phyloP scores from a whole-genome alignment of 92 coral and sea anemone genomes.

The Umimayanthus kanabou region DNA sequence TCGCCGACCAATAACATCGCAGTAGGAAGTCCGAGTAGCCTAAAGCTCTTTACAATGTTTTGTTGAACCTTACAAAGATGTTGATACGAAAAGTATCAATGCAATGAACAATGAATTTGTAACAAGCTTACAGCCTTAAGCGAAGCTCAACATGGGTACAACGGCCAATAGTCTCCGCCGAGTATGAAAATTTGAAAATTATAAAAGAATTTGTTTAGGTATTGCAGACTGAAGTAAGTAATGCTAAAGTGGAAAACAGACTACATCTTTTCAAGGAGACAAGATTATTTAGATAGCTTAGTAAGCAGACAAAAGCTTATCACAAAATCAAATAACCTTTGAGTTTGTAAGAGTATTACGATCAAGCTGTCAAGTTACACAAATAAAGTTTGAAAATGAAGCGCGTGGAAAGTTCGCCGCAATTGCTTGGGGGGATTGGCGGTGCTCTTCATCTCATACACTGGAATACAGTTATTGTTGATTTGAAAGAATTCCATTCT shows the following conservation, averaged over 20 bases:
- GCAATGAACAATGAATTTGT: neutral
- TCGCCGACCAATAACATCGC: conserved; percentile 37
- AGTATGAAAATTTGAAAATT: neutral
- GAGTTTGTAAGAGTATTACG: neutral
- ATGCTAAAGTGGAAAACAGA: neutral
- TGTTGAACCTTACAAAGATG: conserved; percentile 16
- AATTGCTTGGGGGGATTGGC: neutral
- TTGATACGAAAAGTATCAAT: conserved; percentile 28
- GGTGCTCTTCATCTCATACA: conserved; percentile 5
- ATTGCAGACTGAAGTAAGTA: neutral
- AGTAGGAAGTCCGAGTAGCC: conserved; percentile 30
- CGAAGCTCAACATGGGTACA: neutral
- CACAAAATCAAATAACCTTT: conserved; percentile 11
- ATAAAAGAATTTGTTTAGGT: neutral
- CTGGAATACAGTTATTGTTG: neutral
- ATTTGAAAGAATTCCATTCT: neutral
- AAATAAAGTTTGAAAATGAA: conserved; percentile 21
- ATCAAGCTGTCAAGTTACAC: neutral
- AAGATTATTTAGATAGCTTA: neutral
- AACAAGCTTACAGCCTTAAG: neutral
- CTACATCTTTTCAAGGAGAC: neutral
- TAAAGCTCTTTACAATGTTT: conserved; percentile 10
- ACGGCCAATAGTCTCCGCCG: neutral
- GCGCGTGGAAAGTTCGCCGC: neutral
- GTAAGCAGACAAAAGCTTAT: neutral